phyloP scores from a whole-genome alignment of 2,113 vertebrate species.

The Burhinus bistriatus region DNA sequence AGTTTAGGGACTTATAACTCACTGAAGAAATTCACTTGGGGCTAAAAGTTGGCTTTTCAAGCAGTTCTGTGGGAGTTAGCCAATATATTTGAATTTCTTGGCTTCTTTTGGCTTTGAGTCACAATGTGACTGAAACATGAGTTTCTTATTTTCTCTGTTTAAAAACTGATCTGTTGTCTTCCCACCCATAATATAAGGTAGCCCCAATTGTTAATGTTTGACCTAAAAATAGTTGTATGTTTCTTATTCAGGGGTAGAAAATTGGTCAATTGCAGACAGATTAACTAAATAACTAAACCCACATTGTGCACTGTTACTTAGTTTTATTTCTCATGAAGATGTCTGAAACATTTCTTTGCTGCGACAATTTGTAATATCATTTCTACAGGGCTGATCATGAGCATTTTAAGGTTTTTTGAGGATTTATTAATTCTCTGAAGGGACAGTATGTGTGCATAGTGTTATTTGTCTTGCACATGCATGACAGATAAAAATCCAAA shows the following conservation, averaged over 20 bases:
- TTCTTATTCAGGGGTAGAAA: constrained; percentile 35
- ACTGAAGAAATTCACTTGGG: constrained; percentile 17
- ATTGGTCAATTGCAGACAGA: constrained; percentile 32
- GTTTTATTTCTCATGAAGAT: background rate
- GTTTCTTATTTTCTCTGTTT: constrained; percentile 45
- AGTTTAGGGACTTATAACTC: constrained; percentile 11
- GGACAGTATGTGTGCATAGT: no score
- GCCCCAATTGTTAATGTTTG: background rate
- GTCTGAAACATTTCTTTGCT: background rate
- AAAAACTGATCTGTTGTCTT: constrained; percentile 17
- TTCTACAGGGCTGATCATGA: background rate
- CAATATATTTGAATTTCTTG: constrained; percentile 35
- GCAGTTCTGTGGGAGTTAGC: constrained; percentile 46
- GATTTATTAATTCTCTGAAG: background rate
- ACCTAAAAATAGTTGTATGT: constrained; percentile 1
- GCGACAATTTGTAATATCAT: background rate
- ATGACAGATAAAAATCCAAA: background rate
- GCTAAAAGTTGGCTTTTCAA: constrained; percentile 44
- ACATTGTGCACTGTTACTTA: background rate
- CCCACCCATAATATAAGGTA: constrained; percentile 29
- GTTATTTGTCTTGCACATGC: background rate
- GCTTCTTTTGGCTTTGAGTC: constrained; percentile 36
- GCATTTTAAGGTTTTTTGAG: background rate
- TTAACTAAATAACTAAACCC: constrained; percentile 45
- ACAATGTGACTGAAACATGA: constrained; percentile 32